Base-by-base conservation (phyloP, 2,888 invertebrate genomes). In the Diaperis boleti region DNA sequence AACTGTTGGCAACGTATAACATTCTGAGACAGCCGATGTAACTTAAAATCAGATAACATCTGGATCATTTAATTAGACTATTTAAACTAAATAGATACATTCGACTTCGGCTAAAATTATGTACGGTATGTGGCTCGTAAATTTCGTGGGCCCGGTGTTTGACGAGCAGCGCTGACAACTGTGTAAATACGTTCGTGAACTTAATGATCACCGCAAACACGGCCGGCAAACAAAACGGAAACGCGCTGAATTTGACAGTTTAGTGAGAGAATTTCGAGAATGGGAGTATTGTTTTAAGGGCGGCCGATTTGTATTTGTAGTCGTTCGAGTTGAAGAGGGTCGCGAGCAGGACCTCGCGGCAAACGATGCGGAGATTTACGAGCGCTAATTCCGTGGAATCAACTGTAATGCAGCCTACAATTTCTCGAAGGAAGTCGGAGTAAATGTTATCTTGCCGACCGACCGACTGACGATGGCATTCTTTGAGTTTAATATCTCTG, bases 141-240 rank as follows among this genome's bases (percentile, higher is more conserved):
- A 67, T 62, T 57, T 22, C 42, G 33, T 44, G 49, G 59, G 50
- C 55, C 50, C 59, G 66, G 66, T 69, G 66, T 70, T 72, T 72
- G 70, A 69, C 72, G 68, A 71, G 65, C 67, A 66, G 61, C 64
- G 68, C 68, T 69, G 72, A 71, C 72, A 72, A 74, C 72, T 71
- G 71, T 67, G 69, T 68, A 71, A 74, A 74, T 71, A 72, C 70
- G 68, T n/a, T 22, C 33, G 67, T 66, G 69, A 69, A 72, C 72
- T 69, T 72, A 72, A 72, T 72, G 72, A 72, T 72, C 71, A 65
- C 42, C 33, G 69, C 66, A 65, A 66, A 71, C 72, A 72, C 35
- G 20, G 37, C 18, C 33, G 14, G 55, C 59, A 68, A 66, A 66
- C 56, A 66, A 45, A 44, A 10, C 17, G 44, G 54, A 62, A 50